These are phyloP conservation scores for Brachyrhaphis roseni DNA, from an alignment of 2,797 vertebrate species.

Conservation along the genomic window DNA sequence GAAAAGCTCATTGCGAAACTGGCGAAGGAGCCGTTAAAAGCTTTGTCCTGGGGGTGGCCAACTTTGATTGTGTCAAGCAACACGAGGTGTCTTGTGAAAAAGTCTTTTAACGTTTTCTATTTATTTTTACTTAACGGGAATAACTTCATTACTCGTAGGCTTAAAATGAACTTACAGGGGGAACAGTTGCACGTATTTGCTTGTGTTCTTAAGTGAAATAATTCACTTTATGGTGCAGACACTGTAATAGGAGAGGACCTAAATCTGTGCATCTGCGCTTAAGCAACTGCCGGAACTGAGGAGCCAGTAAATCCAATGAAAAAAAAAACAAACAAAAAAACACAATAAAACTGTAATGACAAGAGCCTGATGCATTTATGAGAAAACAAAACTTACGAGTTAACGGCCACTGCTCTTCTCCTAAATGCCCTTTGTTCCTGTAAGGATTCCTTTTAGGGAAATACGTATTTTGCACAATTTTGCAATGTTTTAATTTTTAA, in stretches of 20 bases:
- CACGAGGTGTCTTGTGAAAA: neutral
- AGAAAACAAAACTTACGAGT: conserved; percentile 18
- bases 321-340: conserved; percentile 1
- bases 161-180: neutral
- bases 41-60: neutral
- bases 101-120: neutral
- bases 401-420: neutral
- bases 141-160: neutral
- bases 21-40: neutral
- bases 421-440: neutral
- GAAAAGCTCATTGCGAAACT: neutral
- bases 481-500: neutral
- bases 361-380: conserved; percentile 8
- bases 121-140: neutral
- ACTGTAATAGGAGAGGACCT: conserved; percentile 1
- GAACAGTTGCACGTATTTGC: neutral
- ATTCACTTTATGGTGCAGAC: conserved; percentile 12
- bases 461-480: neutral
- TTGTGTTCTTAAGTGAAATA: neutral
- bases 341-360: conserved; percentile 16
- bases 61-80: neutral
- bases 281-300: neutral
- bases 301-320: neutral
- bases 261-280: neutral
- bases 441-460: neutral